These are phyloP conservation scores for Euwallacea fornicatus DNA, from an alignment of 1,140 invertebrate genomes.

Conservation along the genomic window DNA sequence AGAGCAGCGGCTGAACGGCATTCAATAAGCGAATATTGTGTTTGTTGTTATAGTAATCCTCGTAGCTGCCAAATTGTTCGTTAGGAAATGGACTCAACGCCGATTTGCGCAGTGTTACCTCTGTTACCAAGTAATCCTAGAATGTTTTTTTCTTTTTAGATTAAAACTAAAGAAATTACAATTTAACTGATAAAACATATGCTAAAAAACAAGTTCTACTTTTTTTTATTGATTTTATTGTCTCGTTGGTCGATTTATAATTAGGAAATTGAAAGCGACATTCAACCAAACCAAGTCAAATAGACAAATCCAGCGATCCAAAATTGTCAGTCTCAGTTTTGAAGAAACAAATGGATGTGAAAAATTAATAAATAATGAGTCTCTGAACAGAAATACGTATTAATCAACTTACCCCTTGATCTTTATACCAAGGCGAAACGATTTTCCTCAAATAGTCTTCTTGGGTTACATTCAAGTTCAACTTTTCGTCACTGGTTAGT, in stretches of 20 bases:
- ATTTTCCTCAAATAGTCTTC: slow-evolving; percentile 71
- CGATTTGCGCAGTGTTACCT: slow-evolving; percentile 77
- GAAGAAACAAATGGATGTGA: too few relatives aligned
- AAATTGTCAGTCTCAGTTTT: too few relatives aligned
- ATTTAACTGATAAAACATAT: too few relatives aligned
- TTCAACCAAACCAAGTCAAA: too few relatives aligned
- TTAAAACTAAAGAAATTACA: too few relatives aligned
- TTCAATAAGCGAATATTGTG: slow-evolving; percentile 75
- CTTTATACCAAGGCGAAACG: slow-evolving; percentile 83
- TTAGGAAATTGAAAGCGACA: too few relatives aligned
- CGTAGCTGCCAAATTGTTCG: slow-evolving; percentile 71
- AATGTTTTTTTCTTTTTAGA: neutral
- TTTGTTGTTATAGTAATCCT: slow-evolving; percentile 80
- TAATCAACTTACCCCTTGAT: slow-evolving; percentile 54
- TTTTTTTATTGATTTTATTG: too few relatives aligned
- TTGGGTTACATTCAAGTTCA: slow-evolving; percentile 62
- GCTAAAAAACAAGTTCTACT: too few relatives aligned
- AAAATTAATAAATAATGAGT: too few relatives aligned
- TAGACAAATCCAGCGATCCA: too few relatives aligned
- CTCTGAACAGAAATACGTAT: too few relatives aligned
- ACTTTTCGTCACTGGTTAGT: slow-evolving; percentile 59
- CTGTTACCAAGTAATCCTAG: slow-evolving; percentile 75
- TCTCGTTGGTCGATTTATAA: too few relatives aligned
- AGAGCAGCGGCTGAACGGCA: slow-evolving; percentile 77
- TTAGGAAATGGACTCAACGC: slow-evolving; percentile 81